Evolutionary conservation across 2,888 invertebrate genomes (phyloP).

Genomic region (Laspeyria flexula): DNA sequence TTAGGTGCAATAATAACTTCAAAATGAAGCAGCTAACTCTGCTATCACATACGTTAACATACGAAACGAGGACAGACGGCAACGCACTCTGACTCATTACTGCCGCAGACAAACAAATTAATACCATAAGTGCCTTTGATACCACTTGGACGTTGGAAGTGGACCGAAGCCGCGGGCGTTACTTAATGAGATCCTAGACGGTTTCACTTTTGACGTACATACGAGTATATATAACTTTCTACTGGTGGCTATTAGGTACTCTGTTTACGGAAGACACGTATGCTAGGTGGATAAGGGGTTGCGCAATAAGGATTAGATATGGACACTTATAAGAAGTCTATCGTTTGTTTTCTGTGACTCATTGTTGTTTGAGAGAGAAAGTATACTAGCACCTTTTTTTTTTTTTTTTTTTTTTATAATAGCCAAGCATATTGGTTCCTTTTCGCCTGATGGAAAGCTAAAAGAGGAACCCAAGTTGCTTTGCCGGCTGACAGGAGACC

Average conservation of each 20-base stretch:
- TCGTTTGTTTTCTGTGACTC: slow-evolving; percentile 21
- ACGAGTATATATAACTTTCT: slow-evolving; percentile 68
- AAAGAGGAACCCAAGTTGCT: too few species aligned
- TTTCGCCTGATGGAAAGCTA: too few species aligned
- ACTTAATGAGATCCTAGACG: slow-evolving; percentile 38
- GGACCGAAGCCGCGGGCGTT: slow-evolving; percentile 39
- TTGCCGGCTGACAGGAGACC: too few species aligned
- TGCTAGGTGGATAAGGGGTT: slow-evolving; percentile 41
- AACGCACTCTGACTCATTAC: neutral
- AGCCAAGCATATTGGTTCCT: too few species aligned
- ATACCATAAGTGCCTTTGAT: slow-evolving; percentile 29
- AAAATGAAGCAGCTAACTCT: neutral
- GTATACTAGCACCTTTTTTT: slow-evolving; percentile 14
- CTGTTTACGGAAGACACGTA: slow-evolving; percentile 61
- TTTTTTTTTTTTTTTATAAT: neutral
- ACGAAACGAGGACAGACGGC: neutral
- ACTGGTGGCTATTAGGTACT: slow-evolving; percentile 28
- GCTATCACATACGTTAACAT: neutral
- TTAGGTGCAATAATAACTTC: too few species aligned
- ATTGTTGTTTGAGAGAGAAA: slow-evolving; percentile 33
- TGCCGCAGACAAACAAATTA: slow-evolving; percentile 8
- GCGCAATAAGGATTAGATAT: slow-evolving; percentile 53
- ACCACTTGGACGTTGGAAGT: slow-evolving; percentile 37
- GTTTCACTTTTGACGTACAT: slow-evolving; percentile 41
- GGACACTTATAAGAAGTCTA: slow-evolving; percentile 18